Percentiles rank a stretch among this genome's conserved stretches.
phyloP scores from a whole-genome alignment of 2,888 invertebrate species.

The Drosophila parthenogenetica region DNA sequence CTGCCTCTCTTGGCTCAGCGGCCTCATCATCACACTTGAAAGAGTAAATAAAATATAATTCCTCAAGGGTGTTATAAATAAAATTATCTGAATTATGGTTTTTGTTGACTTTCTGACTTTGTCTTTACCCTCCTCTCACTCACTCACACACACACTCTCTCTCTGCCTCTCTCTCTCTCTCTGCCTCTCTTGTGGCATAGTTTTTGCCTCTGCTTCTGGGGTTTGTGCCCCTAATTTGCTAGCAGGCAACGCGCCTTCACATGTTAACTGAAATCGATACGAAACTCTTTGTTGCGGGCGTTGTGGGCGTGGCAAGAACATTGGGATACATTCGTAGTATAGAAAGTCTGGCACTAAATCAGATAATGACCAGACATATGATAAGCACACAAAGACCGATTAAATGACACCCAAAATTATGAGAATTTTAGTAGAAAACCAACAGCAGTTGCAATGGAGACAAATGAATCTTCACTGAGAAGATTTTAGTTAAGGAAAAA shows the following conservation, averaged over 20 bases:
- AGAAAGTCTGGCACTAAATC: constrained; percentile 45
- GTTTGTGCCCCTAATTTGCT: constrained; percentile 71
- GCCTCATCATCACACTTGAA: constrained; percentile 81
- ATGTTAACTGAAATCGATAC: constrained; percentile 61
- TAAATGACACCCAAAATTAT: constrained; percentile 26
- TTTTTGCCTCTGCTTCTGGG: constrained; percentile 44
- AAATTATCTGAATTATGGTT: constrained; percentile 83
- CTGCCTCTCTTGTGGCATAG: constrained; percentile 25
- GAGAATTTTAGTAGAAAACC: constrained; percentile 31
- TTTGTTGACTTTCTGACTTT: constrained; percentile 80
- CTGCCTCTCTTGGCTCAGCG: constrained; percentile 49
- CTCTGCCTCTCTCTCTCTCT: neutral
- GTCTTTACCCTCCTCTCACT: constrained; percentile 12
- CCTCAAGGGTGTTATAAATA: constrained; percentile 83
- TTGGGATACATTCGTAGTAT: neutral
- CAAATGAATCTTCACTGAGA: neutral
- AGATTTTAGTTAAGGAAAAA: neutral
- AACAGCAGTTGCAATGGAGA: too few species aligned
- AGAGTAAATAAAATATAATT: constrained; percentile 81
- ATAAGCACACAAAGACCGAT: constrained; percentile 31
- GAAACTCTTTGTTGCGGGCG: constrained; percentile 13
- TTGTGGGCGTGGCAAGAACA: constrained; percentile 25
- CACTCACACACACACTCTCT: neutral
- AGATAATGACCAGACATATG: constrained; percentile 51
- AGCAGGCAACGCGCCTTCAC: constrained; percentile 53